A percentile compares a stretch with the other conserved stretches of the same genome.
Conservation (phyloP, 2,888 invertebrate species). For the Clunio marinus region DNA sequence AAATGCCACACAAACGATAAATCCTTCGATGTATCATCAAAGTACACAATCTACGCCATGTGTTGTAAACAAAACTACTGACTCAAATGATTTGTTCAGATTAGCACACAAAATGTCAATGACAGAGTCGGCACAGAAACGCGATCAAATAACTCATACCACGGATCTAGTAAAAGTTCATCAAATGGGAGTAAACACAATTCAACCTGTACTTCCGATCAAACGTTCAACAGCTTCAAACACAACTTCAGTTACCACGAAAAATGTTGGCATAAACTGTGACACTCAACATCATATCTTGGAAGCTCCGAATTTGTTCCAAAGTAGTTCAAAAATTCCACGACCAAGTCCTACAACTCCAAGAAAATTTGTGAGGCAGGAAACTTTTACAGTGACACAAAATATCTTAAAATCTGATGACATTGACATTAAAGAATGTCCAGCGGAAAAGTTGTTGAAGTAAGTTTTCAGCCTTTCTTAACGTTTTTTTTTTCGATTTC, state of each 20-base stretch:
- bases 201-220: not conserved
- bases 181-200: slow-evolving; percentile 44
- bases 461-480: slow-evolving; percentile 2
- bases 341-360: slow-evolving; percentile 50
- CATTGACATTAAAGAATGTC: not conserved
- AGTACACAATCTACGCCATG: not conserved
- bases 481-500: not conserved
- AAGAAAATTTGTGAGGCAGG: slow-evolving; percentile 48
- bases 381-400: slow-evolving; percentile 48
- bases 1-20: not conserved
- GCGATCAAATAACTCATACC: slow-evolving; percentile 51
- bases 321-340: slow-evolving; percentile 40
- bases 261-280: slow-evolving; percentile 11
- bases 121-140: slow-evolving; percentile 43
- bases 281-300: not conserved
- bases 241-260: not conserved
- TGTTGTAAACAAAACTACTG: slow-evolving; percentile 37
- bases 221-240: slow-evolving; percentile 17
- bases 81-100: slow-evolving; percentile 40
- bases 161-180: slow-evolving; percentile 45
- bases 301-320: not conserved
- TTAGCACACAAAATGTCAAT: slow-evolving; percentile 44
- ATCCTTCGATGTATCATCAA: not conserved
- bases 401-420: not conserved
- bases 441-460: slow-evolving; percentile 18